Evolutionary conservation across 2,797 vertebrate species (phyloP).

Genomic region (Onychomys torridus): DNA sequence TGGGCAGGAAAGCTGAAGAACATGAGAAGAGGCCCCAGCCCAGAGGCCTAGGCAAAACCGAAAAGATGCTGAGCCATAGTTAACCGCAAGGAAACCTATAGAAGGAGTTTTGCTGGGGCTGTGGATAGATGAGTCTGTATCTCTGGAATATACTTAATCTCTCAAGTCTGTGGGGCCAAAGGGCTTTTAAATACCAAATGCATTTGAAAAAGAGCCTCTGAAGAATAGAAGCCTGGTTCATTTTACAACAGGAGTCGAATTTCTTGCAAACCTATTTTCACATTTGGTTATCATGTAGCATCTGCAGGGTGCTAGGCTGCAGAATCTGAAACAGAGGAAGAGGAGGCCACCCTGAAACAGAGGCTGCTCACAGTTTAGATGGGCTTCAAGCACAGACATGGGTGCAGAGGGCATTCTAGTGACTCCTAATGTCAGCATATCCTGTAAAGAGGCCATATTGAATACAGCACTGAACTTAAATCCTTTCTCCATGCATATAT

Average conservation of each 20-base stretch:
- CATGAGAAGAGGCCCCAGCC: fast-evolving
- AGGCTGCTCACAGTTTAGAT: not conserved
- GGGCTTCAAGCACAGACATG: not conserved
- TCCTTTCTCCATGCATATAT: not conserved
- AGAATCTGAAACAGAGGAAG: not conserved
- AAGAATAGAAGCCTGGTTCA: not conserved
- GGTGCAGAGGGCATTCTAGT: not conserved
- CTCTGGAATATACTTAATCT: not conserved
- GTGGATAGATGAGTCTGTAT: no score
- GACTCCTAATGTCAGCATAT: not conserved
- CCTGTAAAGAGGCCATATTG: not conserved
- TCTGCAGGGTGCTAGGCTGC: not conserved
- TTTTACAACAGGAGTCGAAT: not conserved
- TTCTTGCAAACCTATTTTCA: not conserved
- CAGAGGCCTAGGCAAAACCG: not conserved
- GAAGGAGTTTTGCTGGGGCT: not conserved
- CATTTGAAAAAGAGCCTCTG: not conserved
- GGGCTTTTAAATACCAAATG: not conserved
- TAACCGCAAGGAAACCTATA: not conserved
- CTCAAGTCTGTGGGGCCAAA: not conserved
- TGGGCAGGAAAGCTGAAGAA: not conserved
- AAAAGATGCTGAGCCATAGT: not conserved
- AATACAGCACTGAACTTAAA: not conserved
- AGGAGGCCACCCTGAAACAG: not conserved
- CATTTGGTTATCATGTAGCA: not conserved